A percentile compares a stretch with the other conserved stretches of the same genome.
Conservation (phyloP, 2,888 invertebrate genomes). For the Polietes domitor region DNA sequence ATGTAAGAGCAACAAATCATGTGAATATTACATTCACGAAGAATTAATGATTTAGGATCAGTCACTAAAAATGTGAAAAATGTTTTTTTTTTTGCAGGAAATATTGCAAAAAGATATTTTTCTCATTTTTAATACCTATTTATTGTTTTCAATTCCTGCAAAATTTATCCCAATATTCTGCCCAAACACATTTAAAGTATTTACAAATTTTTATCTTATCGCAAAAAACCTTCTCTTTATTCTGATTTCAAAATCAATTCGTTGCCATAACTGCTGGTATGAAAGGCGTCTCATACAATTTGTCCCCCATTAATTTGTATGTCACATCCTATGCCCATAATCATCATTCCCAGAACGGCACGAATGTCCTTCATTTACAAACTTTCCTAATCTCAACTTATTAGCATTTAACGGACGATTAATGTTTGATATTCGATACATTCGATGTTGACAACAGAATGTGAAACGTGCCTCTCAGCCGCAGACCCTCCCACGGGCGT, state of each 20-base stretch:
- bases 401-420: conserved; percentile 37
- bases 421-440: conserved; percentile 22
- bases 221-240: no score
- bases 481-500: not conserved
- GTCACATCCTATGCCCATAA: conserved; percentile 5
- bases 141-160: no score
- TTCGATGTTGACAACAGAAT: not conserved
- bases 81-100: no score
- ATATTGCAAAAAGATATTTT: no score
- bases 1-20: no score
- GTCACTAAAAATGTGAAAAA: no score
- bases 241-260: conserved; percentile 14
- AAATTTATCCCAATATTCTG: no score
- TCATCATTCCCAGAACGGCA: not conserved
- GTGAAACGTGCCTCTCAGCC: not conserved
- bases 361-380: conserved; percentile 5
- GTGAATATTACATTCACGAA: no score
- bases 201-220: no score
- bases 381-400: conserved; percentile 29
- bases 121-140: no score
- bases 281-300: conserved; percentile 8
- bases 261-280: not conserved
- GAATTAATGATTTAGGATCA: no score
- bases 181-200: no score
- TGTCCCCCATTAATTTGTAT: not conserved